Conservation (phyloP, 2,888 invertebrate genomes). For the Conus canariensis region DNA sequence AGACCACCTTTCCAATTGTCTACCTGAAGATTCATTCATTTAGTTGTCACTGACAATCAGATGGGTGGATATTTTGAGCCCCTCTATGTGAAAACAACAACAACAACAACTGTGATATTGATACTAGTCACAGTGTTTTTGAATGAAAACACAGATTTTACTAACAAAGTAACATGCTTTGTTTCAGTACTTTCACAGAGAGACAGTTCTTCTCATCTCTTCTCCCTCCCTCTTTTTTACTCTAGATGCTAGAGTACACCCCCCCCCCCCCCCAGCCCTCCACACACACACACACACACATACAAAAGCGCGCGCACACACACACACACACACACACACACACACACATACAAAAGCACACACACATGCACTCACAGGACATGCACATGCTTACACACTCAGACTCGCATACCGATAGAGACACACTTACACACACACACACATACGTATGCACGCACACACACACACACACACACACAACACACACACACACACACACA, state of each 20-base stretch:
- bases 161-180: too few species aligned
- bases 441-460: neutral
- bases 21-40: too few species aligned
- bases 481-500: neutral
- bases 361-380: neutral
- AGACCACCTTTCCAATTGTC: too few species aligned
- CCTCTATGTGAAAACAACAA: too few species aligned
- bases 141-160: too few species aligned
- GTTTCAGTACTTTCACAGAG: too few species aligned
- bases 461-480: conserved; percentile 6
- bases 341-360: neutral
- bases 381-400: neutral
- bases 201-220: neutral
- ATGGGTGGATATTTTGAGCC: too few species aligned
- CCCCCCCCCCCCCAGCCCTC: too few species aligned
- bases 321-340: neutral
- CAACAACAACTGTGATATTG: too few species aligned
- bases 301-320: neutral
- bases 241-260: too few species aligned
- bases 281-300: neutral
- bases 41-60: too few species aligned
- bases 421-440: neutral
- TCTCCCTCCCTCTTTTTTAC: neutral
- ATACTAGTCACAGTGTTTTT: too few species aligned
- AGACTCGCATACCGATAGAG: neutral